phyloP scores from a whole-genome alignment of 35 echinoderm and acorn worm species.

The Apostichopus parvimensis region DNA sequence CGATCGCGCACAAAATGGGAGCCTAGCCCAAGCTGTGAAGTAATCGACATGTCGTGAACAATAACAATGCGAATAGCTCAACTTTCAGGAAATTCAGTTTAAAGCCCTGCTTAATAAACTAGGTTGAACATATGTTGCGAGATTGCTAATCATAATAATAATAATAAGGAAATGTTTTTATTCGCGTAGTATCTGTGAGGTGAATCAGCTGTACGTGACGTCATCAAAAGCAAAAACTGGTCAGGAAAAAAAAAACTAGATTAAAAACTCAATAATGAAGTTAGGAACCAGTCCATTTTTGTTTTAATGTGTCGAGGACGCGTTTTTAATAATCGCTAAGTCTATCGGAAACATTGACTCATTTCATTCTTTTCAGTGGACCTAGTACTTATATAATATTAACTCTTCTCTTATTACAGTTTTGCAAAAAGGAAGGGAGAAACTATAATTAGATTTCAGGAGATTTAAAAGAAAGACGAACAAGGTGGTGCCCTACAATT shows the following conservation, averaged over 20 bases:
- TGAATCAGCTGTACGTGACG: not conserved
- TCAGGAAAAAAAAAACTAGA: not conserved
- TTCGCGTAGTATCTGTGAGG: not conserved
- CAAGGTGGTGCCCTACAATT: too few species aligned
- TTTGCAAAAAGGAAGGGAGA: too few species aligned
- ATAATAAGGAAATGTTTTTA: not conserved
- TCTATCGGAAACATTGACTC: conserved; percentile 2
- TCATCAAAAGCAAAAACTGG: not conserved
- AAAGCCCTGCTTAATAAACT: conserved; percentile 22
- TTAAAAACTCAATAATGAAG: not conserved
- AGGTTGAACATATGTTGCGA: conserved; percentile 45
- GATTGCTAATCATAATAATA: conserved; percentile 36
- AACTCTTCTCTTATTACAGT: too few species aligned
- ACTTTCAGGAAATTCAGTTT: conserved; percentile 20
- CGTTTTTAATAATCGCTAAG: not conserved
- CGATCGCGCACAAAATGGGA: conserved; percentile 36
- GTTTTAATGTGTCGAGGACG: not conserved
- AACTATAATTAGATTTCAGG: too few species aligned
- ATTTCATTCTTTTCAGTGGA: not conserved
- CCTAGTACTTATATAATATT: too few species aligned
- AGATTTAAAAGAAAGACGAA: too few species aligned
- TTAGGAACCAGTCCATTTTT: not conserved
- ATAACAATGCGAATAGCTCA: not conserved
- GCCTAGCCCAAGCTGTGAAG: conserved; percentile 35
- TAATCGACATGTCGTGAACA: conserved; percentile 4